These are phyloP conservation scores for Lutraria lutraria DNA, from an alignment of 2,888 invertebrate species.

Conservation along the genomic window DNA sequence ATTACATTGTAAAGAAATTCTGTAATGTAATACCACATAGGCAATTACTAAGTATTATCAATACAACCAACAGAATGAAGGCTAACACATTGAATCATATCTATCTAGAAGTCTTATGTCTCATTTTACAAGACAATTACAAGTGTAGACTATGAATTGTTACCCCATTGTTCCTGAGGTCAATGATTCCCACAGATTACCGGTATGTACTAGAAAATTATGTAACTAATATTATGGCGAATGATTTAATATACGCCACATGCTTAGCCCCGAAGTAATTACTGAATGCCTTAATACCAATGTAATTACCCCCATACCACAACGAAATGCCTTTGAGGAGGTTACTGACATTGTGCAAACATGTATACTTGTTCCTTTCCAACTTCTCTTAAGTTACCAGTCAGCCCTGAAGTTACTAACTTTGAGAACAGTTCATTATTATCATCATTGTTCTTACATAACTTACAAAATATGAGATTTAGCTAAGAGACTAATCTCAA, in stretches of 20 bases:
- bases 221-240: neutral
- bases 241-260: neutral
- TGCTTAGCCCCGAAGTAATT: neutral
- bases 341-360: neutral
- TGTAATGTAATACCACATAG: neutral
- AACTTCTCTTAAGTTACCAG: no score
- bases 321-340: neutral
- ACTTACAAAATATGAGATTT: no score
- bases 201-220: neutral
- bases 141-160: no score
- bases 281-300: neutral
- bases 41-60: slow-evolving; percentile 2
- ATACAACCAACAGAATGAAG: neutral
- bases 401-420: no score
- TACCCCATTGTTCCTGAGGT: neutral
- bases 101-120: neutral
- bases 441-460: no score
- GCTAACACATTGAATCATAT: neutral
- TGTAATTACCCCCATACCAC: neutral
- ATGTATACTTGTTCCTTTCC: no score
- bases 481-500: no score
- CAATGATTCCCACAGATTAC: slow-evolving; percentile 6
- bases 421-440: no score
- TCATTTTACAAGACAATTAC: neutral
- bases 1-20: neutral